Conservation (phyloP, 1,140 invertebrate genomes). For the Zelostemma sp. region DNA sequence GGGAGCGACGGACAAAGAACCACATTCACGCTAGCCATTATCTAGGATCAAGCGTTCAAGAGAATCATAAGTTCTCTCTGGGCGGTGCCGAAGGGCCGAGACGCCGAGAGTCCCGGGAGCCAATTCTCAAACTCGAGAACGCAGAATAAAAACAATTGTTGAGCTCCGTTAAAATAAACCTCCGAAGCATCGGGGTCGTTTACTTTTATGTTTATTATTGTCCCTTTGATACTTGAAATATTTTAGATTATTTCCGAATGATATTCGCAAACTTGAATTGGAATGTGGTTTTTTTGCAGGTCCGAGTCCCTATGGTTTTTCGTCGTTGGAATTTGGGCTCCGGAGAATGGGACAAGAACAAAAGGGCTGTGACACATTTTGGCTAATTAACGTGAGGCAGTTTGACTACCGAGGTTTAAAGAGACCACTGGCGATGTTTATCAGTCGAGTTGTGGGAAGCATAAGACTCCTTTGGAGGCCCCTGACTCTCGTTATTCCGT, state of each 20-base stretch:
- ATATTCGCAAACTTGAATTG: no score
- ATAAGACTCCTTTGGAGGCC: conserved; percentile 25
- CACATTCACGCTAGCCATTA: conserved; percentile 70
- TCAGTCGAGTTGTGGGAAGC: conserved; percentile 53
- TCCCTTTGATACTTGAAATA: background rate
- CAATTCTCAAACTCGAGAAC: conserved; percentile 11
- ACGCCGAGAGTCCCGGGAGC: conserved; percentile 13
- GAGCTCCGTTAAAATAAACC: conserved; percentile 1
- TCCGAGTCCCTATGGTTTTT: no score
- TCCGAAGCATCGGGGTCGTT: no score
- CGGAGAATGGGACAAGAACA: no score
- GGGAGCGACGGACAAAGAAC: conserved; percentile 64
- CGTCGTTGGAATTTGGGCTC: no score
- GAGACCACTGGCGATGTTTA: conserved; percentile 53
- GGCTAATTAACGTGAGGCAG: conserved; percentile 60
- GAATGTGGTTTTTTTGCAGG: no score
- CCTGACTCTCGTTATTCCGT: conserved; percentile 46
- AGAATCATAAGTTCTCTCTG: conserved; percentile 27
- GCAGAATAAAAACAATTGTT: conserved; percentile 24
- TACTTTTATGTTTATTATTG: background rate
- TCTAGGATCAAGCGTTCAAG: conserved; percentile 65
- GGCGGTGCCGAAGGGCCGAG: conserved; percentile 31
- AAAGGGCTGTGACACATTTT: conserved; percentile 51
- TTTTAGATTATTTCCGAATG: no score
- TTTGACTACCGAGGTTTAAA: conserved; percentile 44